These are phyloP conservation scores for Mylabris sibirica DNA, from an alignment of 2,888 invertebrate genomes.

Conservation along the genomic window DNA sequence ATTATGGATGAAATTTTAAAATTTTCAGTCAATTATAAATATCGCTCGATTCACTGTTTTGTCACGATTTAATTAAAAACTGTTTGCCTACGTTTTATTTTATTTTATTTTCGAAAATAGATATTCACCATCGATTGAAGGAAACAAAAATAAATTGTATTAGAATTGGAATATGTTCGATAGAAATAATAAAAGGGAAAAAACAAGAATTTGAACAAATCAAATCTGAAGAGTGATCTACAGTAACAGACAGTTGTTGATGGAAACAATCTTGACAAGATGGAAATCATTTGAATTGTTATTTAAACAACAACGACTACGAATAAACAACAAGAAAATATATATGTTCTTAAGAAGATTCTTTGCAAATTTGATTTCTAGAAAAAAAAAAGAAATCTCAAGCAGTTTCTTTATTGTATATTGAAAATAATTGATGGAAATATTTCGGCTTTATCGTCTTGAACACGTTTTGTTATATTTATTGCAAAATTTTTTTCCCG, in stretches of 20 bases:
- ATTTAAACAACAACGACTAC: neutral
- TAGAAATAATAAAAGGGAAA: neutral
- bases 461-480: slow-evolving; percentile 1
- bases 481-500: neutral
- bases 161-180: neutral
- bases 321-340: neutral
- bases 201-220: neutral
- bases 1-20: neutral
- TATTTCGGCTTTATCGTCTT: neutral
- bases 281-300: slow-evolving; percentile 2
- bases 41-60: neutral
- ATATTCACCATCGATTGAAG: neutral
- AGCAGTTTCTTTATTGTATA: neutral
- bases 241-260: neutral
- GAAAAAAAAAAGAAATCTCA: neutral
- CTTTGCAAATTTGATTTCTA: neutral
- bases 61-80: slow-evolving; percentile 2
- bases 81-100: neutral
- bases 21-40: neutral
- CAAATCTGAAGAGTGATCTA: neutral
- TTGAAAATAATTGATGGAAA: slow-evolving; percentile 1
- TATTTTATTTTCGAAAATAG: neutral
- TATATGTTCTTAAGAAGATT: neutral
- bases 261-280: neutral
- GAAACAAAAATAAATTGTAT: neutral